A percentile compares a stretch with the other conserved stretches of the same genome.
These are phyloP conservation scores for Melanargia galathea DNA, from an alignment of 2,888 invertebrate genomes.

Conservation along the genomic window DNA sequence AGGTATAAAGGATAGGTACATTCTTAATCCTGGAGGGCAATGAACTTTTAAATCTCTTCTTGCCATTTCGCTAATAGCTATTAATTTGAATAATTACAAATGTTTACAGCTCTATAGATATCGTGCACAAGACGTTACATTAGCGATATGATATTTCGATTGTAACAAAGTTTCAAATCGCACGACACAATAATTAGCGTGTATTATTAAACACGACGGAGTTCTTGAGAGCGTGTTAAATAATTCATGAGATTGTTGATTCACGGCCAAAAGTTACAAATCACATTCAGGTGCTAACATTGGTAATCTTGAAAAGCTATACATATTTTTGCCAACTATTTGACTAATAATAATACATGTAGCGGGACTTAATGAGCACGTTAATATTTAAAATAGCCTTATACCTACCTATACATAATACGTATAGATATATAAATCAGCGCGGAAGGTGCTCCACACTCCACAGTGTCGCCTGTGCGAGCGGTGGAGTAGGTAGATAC, in stretches of 20 bases:
- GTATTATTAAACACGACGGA: conserved; percentile 51
- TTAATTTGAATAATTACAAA: conserved; percentile 15
- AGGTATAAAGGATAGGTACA: conserved; percentile 34
- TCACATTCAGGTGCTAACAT: conserved; percentile 53
- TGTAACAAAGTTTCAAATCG: conserved; percentile 10
- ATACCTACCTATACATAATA: no score
- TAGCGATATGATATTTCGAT: conserved; percentile 6
- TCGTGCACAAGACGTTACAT: neutral
- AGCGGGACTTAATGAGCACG: conserved; percentile 39
- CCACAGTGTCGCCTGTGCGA: conserved; percentile 50
- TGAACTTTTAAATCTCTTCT: conserved; percentile 25
- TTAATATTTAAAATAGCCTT: conserved; percentile 52
- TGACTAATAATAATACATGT: conserved; percentile 43
- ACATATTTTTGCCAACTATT: conserved; percentile 46
- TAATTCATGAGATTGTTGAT: conserved; percentile 68
- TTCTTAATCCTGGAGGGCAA: conserved; percentile 33
- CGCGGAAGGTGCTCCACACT: conserved; percentile 54
- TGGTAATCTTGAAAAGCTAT: conserved; percentile 51
- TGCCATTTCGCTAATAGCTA: conserved; percentile 10
- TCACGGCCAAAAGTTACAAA: conserved; percentile 57
- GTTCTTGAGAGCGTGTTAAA: conserved; percentile 53
- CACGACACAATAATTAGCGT: conserved; percentile 49
- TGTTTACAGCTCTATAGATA: conserved; percentile 5
- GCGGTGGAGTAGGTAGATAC: conserved; percentile 49
- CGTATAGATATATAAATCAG: conserved; percentile 54